Percentiles rank a stretch among this genome's conserved stretches.
Conservation (phyloP, 2,113 vertebrate species). For the Esox niger region DNA sequence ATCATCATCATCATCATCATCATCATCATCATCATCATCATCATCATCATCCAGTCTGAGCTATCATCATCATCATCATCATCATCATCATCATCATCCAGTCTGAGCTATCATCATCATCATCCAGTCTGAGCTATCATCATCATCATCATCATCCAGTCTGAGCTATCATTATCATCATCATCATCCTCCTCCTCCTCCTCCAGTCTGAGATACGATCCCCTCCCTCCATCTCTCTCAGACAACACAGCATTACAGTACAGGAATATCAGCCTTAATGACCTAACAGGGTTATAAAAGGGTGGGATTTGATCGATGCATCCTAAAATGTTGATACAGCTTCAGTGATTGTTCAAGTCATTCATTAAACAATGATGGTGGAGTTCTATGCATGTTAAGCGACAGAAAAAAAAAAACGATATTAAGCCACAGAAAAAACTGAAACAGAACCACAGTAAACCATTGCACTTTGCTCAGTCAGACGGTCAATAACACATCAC, state of each 20-base stretch:
- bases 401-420: neutral
- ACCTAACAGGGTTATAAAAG: neutral
- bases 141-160: no score
- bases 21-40: no score
- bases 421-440: constrained; percentile 10
- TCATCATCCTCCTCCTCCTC: no score
- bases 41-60: no score
- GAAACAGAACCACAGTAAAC: constrained; percentile 6
- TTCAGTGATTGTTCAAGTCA: neutral
- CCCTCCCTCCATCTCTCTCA: neutral
- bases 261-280: neutral
- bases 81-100: no score
- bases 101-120: no score
- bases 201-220: no score
- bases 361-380: neutral
- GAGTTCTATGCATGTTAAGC: neutral
- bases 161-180: no score
- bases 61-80: no score
- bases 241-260: neutral
- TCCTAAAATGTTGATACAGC: neutral
- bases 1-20: no score
- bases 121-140: no score
- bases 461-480: constrained; percentile 24
- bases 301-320: neutral
- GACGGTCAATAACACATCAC: neutral